Evolutionary conservation across 2,797 vertebrate genomes (phyloP), one percentile per base, ranked within the genome.

Genomic region (Tympanoctomys barrerae): DNA sequence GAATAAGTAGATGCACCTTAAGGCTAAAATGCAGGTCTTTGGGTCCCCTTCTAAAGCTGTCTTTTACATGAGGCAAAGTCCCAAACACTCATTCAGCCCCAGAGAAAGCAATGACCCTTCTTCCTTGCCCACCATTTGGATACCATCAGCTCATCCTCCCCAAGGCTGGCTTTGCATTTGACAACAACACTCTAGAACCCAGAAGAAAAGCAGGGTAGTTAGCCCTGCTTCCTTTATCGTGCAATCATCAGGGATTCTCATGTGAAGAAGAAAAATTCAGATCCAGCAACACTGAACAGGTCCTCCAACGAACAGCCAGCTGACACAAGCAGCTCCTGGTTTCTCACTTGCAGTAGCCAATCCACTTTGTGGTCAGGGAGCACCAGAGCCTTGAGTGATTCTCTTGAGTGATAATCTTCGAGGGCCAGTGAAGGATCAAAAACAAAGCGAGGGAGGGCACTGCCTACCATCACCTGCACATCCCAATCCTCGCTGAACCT

Each of bases 401-500:
- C 77, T 9, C 52, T 19, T 52, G 77, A 49, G 1, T 12, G 14
- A 54, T 21, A 31, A 54, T 31, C 77, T 79, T 54, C 49, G n/a
- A 54, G 49, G 77, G 46, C 33, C 31, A 5, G 28, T 54, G 77
- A n/a, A 52, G 28, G 75, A 52, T 52, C 42, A 78, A 33, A 78
- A 52, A 9, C 75, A 28, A 49, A 46, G 75, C 6, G 46, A 18
- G 52, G 75, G 75, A 10, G 46, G 46, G 28, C 31, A 19, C 97
- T 99, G 99, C 99, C 99, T 98, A 0, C 99, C 99, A 0, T 99
- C 99, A 0, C 99, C 99, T 96, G 99, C 99, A 99, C 99, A 66
- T 99, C 99, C 98, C 99, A 98, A 97, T 99, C 99, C 39, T 99
- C 99, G 18, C 99, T 99, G 99, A 99, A 99, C 98, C 99, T 99